A percentile compares a stretch with the other conserved stretches of the same genome.
These are phyloP conservation scores for Bombus difficillimus DNA, from an alignment of 1,140 invertebrate genomes.

Conservation along the genomic window DNA sequence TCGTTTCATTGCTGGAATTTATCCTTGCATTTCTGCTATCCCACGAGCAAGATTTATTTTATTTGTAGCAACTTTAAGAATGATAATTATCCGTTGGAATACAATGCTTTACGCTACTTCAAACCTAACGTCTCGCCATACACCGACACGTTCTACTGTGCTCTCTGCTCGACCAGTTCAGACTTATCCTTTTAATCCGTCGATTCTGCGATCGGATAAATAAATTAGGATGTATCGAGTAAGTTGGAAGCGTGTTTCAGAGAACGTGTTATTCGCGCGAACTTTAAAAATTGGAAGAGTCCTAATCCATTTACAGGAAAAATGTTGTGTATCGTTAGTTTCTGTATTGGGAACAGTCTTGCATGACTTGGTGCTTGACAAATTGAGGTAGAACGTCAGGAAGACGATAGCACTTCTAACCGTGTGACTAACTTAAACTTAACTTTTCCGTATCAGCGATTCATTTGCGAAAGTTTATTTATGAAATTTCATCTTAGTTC, in stretches of 20 bases:
- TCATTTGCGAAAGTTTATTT: not conserved
- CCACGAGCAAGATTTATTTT: not conserved
- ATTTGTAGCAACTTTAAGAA: too few relatives aligned
- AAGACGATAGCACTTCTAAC: not conserved
- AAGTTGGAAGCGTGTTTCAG: not conserved
- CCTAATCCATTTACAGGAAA: too few relatives aligned
- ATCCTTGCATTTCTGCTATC: not conserved
- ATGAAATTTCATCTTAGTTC: too few relatives aligned
- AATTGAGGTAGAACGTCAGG: not conserved
- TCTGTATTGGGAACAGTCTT: too few relatives aligned
- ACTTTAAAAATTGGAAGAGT: not conserved
- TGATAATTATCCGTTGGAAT: not conserved
- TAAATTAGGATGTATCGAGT: not conserved
- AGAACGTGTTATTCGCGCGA: slow-evolving; percentile 15
- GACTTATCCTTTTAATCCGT: not conserved
- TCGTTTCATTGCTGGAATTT: not conserved
- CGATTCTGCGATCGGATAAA: not conserved
- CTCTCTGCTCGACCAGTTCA: too few relatives aligned
- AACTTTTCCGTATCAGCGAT: not conserved
- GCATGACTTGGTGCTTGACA: not conserved
- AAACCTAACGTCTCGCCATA: not conserved
- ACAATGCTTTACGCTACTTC: not conserved
- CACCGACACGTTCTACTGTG: not conserved
- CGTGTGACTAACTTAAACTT: not conserved
- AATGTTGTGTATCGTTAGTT: too few relatives aligned